Conservation (phyloP, 2,113 vertebrate genomes). For the Rhabdornis inornatus region DNA sequence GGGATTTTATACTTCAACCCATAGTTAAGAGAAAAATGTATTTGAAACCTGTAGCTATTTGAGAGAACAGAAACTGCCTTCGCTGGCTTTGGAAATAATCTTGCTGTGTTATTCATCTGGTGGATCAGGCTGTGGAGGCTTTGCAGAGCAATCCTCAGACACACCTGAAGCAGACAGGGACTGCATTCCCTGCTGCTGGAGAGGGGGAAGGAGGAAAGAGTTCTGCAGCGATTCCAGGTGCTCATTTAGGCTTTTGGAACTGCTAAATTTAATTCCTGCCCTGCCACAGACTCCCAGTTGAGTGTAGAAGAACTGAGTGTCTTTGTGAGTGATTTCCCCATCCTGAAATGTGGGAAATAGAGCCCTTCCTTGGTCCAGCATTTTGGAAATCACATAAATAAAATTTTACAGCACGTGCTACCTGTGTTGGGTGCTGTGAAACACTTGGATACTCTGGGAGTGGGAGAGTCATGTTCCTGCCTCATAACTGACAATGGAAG, state of each 20-base stretch:
- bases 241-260: not conserved
- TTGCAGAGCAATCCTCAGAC: not conserved
- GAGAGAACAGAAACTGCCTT: not conserved
- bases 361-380: not conserved
- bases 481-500: not conserved
- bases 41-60: not conserved
- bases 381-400: not conserved
- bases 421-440: not conserved
- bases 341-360: not conserved
- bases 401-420: rapidly evolving
- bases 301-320: not conserved
- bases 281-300: not conserved
- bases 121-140: not conserved
- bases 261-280: not conserved
- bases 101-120: not conserved
- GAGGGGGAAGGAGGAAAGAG: not conserved
- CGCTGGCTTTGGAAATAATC: not conserved
- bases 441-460: not conserved
- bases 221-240: not conserved
- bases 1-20: not conserved
- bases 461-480: not conserved
- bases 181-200: not conserved
- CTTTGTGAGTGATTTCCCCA: not conserved
- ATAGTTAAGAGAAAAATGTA: not conserved
- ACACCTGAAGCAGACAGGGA: not conserved